These are phyloP conservation scores for Gastrophryne carolinensis DNA, from an alignment of 2,797 vertebrate genomes.

Conservation along the genomic window DNA sequence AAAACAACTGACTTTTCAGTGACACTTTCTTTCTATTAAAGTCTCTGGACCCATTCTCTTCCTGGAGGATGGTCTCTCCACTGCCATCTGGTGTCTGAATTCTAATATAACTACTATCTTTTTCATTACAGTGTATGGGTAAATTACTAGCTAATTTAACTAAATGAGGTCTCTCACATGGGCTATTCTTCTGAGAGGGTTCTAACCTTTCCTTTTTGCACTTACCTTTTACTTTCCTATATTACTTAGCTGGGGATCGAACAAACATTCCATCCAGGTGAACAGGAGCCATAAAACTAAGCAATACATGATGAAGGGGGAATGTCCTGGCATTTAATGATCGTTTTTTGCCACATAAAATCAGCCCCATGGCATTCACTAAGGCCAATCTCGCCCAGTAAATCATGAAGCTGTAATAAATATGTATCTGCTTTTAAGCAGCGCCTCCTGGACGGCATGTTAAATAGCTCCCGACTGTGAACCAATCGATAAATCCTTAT, in stretches of 20 bases:
- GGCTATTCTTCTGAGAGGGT: too few species aligned
- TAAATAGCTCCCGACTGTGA: conserved; percentile 65
- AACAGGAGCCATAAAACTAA: conserved; percentile 66
- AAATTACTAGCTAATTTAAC: too few species aligned
- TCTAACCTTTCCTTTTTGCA: too few species aligned
- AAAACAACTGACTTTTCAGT: too few species aligned
- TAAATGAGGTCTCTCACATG: too few species aligned
- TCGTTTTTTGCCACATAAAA: conserved; percentile 66
- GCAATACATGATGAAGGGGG: conserved; percentile 67
- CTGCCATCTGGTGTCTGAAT: too few species aligned
- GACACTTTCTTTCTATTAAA: too few species aligned
- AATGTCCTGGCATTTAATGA: conserved; percentile 67
- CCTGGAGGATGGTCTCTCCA: too few species aligned
- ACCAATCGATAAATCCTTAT: conserved; percentile 68
- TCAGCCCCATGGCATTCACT: conserved; percentile 71
- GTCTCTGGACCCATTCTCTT: too few species aligned
- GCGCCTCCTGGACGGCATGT: conserved; percentile 58
- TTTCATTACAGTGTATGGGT: too few species aligned
- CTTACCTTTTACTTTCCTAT: too few species aligned
- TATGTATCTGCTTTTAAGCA: conserved; percentile 74
- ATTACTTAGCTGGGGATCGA: conserved; percentile 61
- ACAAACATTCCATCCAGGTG: conserved; percentile 72
- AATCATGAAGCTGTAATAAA: conserved; percentile 73
- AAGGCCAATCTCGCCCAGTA: conserved; percentile 67
- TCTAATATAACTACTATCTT: too few species aligned